Percentiles rank a stretch among this genome's conserved stretches.
Evolutionary conservation across 2,113 vertebrate genomes (phyloP).

Genomic region (Nematolebias whitei): DNA sequence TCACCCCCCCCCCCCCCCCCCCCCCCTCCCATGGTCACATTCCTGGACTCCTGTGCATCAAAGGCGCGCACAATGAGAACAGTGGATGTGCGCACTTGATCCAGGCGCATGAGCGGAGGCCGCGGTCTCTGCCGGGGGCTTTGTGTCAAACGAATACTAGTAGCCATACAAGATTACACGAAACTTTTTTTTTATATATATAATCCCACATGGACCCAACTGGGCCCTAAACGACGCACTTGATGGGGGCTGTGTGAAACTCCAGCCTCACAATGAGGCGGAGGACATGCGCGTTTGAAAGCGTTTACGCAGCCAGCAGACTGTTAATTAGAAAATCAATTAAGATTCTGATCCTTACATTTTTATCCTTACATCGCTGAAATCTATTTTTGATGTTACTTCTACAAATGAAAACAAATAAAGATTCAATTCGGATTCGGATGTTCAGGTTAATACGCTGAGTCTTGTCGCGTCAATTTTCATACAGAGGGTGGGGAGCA

Average conservation of each 20-base stretch:
- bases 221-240: slow-evolving; percentile 35
- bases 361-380: background rate
- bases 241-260: slow-evolving; percentile 20
- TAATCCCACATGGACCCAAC: slow-evolving; percentile 61
- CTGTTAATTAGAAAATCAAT: slow-evolving; percentile 27
- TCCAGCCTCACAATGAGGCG: slow-evolving; percentile 7
- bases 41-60: slow-evolving; percentile 80
- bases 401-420: background rate
- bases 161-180: slow-evolving; percentile 70
- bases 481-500: slow-evolving; percentile 73
- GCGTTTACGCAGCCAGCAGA: background rate
- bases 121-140: slow-evolving; percentile 58
- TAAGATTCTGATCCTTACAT: background rate
- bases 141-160: slow-evolving; percentile 73
- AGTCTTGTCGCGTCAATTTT: slow-evolving; percentile 26
- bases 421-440: background rate
- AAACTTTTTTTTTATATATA: slow-evolving; percentile 60
- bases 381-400: background rate
- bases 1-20: slow-evolving; percentile 42
- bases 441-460: slow-evolving; percentile 1
- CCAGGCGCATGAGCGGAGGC: slow-evolving; percentile 64
- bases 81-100: slow-evolving; percentile 74
- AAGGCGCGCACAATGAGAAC: slow-evolving; percentile 71
- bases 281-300: slow-evolving; percentile 4
- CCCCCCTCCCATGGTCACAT: slow-evolving; percentile 65